Evolutionary conservation across 2,113 vertebrate species (phyloP), one percentile per base, ranked within the genome.

Genomic region (Climacteris rufus): DNA sequence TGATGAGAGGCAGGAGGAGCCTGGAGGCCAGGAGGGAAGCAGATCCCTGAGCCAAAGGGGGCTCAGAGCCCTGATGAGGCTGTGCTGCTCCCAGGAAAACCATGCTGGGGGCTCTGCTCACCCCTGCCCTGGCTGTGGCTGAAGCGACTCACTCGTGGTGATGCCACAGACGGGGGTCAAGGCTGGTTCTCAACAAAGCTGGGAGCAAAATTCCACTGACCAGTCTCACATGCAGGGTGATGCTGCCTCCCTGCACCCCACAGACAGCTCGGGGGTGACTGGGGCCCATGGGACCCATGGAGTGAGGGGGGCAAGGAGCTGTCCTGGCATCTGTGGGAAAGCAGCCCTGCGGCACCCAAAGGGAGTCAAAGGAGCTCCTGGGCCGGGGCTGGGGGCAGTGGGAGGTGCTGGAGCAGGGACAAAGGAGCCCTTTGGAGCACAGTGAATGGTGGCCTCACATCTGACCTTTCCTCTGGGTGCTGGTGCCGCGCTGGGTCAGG

Each of bases 381-480:
- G 72, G 72, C 44, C 1, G 28, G 50, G 64, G n/a, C 69, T 61
- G 95, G 83, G 75, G 89, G 89, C 0, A 14, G 89, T 0, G 0
- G 56, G 37, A 87, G 69, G 82, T 11, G 3, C 78, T 13, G 76
- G 45, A 63, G 60, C 3, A 0, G 50, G 87, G 86, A 95, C 93
- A 97, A 97, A 95, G 65, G 75, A 70, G 93, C 86, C 23, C 72
- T 96, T 96, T 96, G 91, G 76, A 50, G 89, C 24, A 2, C 80
- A 75, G 11, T 95, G 93, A 92, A 94, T 87, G 87, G 83, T 45
- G 45, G 89, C 81, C 60, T 95, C 93, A n/a, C 83, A 79, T 86
- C 89, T 93, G 93, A 94, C 91, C 96, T 96, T 95, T 93, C 87
- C 39, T 96, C 89, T 91, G 94, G 94, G 93, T 18, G n/a, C 86